Evolutionary conservation across 2,888 invertebrate species (phyloP).

Genomic region (Hydraecia micacea): DNA sequence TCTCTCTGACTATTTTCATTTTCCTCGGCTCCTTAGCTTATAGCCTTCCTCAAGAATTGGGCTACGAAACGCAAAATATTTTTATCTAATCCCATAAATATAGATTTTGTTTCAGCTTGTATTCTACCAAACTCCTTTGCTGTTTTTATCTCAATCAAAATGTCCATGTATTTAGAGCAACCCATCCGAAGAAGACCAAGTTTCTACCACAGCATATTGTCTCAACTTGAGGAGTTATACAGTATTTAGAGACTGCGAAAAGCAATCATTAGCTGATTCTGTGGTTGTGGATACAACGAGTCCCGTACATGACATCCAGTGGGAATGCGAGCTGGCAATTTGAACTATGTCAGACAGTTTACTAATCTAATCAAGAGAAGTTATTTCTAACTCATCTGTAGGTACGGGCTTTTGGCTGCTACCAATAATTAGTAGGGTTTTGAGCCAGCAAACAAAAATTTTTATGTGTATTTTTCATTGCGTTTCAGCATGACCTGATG

Average conservation of each 20-base stretch:
- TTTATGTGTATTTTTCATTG: neutral
- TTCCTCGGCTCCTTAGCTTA: no score
- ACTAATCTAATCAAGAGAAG: slow-evolving; percentile 37
- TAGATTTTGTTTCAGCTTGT: no score
- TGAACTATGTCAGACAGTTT: slow-evolving; percentile 32
- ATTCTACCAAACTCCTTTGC: neutral
- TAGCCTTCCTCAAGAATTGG: no score
- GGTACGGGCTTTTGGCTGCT: neutral
- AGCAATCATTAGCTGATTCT: slow-evolving; percentile 12
- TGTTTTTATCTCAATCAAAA: neutral
- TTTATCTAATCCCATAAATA: no score
- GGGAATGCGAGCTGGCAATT: slow-evolving; percentile 27
- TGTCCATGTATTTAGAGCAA: neutral
- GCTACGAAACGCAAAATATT: no score
- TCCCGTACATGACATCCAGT: slow-evolving; percentile 8
- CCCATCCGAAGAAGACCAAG: neutral
- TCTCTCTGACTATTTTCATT: no score
- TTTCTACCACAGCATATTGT: neutral
- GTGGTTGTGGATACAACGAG: slow-evolving; percentile 9
- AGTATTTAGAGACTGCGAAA: neutral
- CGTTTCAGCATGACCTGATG: neutral
- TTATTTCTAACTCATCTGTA: neutral
- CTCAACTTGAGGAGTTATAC: neutral
- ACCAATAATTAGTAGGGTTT: neutral
- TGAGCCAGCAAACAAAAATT: no score